These are phyloP conservation scores for Diploscapter pachys DNA, from an alignment of 1,140 invertebrate species.

Conservation along the genomic window DNA sequence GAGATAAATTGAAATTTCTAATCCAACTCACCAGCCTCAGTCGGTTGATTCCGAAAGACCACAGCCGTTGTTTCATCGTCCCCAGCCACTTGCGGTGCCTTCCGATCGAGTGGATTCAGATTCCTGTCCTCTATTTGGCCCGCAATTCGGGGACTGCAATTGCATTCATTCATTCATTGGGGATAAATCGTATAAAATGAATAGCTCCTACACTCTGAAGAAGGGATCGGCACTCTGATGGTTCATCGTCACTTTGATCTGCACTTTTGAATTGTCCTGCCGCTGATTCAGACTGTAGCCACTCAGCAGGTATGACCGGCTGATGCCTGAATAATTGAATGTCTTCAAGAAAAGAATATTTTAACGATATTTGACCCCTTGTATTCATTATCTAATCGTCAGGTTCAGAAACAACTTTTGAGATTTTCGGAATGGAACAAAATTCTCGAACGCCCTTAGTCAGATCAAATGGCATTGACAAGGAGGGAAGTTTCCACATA, in stretches of 20 bases:
- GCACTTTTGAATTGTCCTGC: conserved; percentile 90
- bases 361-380: too few species aligned
- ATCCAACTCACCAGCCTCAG: not conserved
- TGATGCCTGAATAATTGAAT: conserved; percentile 14
- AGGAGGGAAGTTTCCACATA: too few species aligned
- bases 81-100: conserved; percentile 13
- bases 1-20: too few species aligned
- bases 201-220: conserved; percentile 84
- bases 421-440: too few species aligned
- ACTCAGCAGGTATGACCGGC: conserved; percentile 73
- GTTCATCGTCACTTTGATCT: conserved; percentile 83
- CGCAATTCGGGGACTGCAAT: conserved; percentile 19
- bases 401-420: too few species aligned
- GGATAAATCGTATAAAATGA: not conserved
- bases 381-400: too few species aligned
- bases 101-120: conserved; percentile 33
- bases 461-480: not conserved
- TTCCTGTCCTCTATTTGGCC: conserved; percentile 15
- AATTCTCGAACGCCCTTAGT: too few species aligned
- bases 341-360: too few species aligned
- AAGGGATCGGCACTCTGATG: conserved; percentile 90
- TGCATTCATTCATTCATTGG: not conserved
- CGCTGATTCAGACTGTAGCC: conserved; percentile 83
- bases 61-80: conserved; percentile 9
- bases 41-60: conserved; percentile 5